These are phyloP conservation scores for Dermochelys coriacea DNA, from an alignment of 2,797 vertebrate species.

Conservation along the genomic window DNA sequence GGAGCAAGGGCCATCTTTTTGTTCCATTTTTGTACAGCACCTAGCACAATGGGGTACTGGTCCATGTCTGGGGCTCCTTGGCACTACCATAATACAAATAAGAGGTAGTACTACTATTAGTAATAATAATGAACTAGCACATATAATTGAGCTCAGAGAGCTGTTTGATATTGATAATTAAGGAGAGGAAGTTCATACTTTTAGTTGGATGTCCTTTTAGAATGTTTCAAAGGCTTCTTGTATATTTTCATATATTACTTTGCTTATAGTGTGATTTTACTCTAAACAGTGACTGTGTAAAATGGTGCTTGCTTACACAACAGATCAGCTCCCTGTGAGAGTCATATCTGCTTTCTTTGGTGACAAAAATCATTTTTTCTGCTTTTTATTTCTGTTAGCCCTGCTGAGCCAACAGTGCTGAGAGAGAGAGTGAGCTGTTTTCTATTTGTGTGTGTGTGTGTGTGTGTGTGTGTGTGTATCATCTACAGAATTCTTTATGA, in stretches of 20 bases:
- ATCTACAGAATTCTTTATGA: neutral
- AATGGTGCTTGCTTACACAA: neutral
- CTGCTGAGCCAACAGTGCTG: constrained; percentile 9
- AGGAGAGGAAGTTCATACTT: neutral
- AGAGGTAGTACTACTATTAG: neutral
- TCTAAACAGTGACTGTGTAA: neutral
- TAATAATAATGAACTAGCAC: neutral
- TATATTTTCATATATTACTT: neutral
- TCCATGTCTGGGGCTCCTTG: neutral
- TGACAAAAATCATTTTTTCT: neutral
- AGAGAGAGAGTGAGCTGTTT: neutral
- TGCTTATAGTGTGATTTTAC: neutral
- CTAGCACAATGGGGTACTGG: neutral
- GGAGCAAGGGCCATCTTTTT: neutral
- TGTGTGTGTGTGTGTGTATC: neutral
- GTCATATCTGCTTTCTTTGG: constrained; percentile 22
- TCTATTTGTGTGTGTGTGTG: neutral
- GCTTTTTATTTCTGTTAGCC: constrained; percentile 23
- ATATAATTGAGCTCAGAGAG: neutral
- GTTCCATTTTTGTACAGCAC: neutral
- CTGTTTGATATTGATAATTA: neutral
- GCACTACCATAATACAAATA: neutral
- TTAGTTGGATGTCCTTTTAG: neutral
- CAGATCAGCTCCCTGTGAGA: neutral
- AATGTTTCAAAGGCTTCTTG: neutral